These are phyloP conservation scores for Pseudococcus viburni DNA, from an alignment of 2,888 invertebrate species.

Conservation along the genomic window DNA sequence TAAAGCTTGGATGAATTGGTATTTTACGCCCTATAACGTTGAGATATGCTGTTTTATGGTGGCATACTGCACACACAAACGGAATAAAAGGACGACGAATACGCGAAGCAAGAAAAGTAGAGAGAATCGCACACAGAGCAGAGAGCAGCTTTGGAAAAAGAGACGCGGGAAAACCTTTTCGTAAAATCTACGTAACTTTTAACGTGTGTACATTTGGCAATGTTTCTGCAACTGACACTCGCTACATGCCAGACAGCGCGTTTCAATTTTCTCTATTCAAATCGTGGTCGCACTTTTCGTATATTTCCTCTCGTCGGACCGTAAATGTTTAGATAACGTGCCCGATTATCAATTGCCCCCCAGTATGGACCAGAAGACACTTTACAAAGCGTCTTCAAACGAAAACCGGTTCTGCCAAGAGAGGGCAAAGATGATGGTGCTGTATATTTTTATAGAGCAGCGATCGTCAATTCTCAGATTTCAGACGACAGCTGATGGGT, in stretches of 20 bases:
- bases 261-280: conserved; percentile 49
- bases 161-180: conserved; percentile 46
- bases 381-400: background rate
- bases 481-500: background rate
- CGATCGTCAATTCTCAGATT: background rate
- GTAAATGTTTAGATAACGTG: conserved; percentile 36
- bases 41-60: conserved; percentile 57
- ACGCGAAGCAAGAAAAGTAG: conserved; percentile 37
- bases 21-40: conserved; percentile 56
- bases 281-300: conserved; percentile 39
- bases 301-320: background rate
- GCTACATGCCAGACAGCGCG: conserved; percentile 41
- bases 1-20: conserved; percentile 55
- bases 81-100: conserved; percentile 44
- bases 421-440: background rate
- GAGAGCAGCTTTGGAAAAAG: conserved; percentile 17
- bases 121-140: conserved; percentile 31
- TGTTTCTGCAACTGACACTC: conserved; percentile 56
- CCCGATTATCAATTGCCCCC: background rate
- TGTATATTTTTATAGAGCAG: background rate
- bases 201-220: conserved; percentile 49
- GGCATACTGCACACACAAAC: conserved; percentile 50
- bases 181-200: conserved; percentile 41
- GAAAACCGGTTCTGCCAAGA: background rate
- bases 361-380: background rate